Base-by-base conservation (phyloP, 2,113 vertebrate genomes). In the Serinus canaria region DNA sequence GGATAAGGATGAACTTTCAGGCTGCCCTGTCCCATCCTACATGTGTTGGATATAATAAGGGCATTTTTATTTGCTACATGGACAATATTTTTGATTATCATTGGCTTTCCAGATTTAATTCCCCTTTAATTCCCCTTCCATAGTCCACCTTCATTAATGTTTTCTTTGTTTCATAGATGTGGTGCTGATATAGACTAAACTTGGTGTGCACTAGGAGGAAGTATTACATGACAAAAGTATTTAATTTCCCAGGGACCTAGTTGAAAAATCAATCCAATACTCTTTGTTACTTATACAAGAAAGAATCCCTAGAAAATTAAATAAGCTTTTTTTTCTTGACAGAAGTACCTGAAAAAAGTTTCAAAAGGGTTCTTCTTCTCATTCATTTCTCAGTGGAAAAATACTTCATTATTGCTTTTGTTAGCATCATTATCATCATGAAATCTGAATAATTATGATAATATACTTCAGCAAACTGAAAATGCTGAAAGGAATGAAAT, bases 181-280 rank as follows among this genome's bases (percentile, higher is more conserved):
- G 21, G 6, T 77, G 60, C 59, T 89, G 82, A 89, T 55, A 83
- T n/a, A 91, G 49, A 73, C 19, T 64, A 56, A 77, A 56, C 37
- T 75, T 69, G 35, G 22, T 95, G 74, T 89, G 64, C 76, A 9
- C 60, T 82, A 69, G 66, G 21, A 92, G 76, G 52, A 96, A 87
- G 80, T 78, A 94, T 89, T 91, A 64, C 56, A 64, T 87, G 80
- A 79, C 87, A 89, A 27, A 95, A 87, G 58, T 89, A 85, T 95
- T 93, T 86, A 24, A 75, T 93, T 95, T 95, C 73, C 58, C 46
- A 37, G 58, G n/a, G 44, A 91, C 30, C 44, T 69, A 66, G 49
- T 64, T 82, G 53, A 92, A 91, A 96, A 95, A 73, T 82, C 66
- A 79, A 31, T 79, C 74, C 77, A 95, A 76, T 87, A 46, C 25